Percentiles rank a stretch among this genome's conserved stretches.
These are phyloP conservation scores for Myripristis murdjan DNA, from an alignment of 2,797 vertebrate genomes.

Conservation along the genomic window DNA sequence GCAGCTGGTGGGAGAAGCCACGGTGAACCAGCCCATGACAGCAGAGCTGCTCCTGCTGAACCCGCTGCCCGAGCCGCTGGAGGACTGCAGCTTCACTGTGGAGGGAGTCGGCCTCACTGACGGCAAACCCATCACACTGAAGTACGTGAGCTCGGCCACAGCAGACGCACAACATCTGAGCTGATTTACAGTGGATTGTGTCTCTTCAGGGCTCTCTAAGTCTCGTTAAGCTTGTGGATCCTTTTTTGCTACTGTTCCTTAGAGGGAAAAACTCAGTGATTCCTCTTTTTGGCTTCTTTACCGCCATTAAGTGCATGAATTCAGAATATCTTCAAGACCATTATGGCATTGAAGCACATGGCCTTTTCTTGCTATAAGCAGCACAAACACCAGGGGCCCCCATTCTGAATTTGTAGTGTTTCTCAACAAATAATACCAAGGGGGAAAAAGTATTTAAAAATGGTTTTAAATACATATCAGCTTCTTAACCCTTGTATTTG, in stretches of 20 bases:
- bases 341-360: background rate
- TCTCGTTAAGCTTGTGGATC: no score
- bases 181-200: background rate
- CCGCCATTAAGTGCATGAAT: no score
- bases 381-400: no score
- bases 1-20: conserved; percentile 88
- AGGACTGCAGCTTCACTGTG: conserved; percentile 84
- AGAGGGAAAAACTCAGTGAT: no score
- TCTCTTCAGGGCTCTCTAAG: background rate
- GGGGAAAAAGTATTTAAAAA: no score
- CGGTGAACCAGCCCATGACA: conserved; percentile 81
- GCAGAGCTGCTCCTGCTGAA: conserved; percentile 87
- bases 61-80: conserved; percentile 81
- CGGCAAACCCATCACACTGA: conserved; percentile 60
- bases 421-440: no score
- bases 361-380: no score
- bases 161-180: background rate
- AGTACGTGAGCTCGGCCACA: conserved; percentile 50
- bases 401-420: no score
- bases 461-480: no score
- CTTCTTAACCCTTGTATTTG: no score
- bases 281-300: no score
- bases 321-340: background rate
- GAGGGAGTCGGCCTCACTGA: conserved; percentile 86
- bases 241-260: no score